phyloP scores from a whole-genome alignment of 2,888 invertebrate genomes.

The Sympetrum striolatum region DNA sequence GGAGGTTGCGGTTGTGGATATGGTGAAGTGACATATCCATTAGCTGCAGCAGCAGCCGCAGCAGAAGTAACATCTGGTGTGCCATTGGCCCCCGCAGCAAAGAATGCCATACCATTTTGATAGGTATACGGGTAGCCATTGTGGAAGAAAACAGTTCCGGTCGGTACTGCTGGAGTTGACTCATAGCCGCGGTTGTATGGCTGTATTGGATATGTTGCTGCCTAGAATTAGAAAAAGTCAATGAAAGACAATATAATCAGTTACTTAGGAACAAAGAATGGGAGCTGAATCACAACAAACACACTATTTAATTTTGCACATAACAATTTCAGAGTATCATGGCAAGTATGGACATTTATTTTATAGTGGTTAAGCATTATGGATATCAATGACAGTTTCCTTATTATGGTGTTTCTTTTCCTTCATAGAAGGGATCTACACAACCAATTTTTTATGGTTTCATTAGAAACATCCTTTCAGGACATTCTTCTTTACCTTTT shows the following conservation, averaged over 20 bases:
- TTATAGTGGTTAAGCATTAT: too few species aligned
- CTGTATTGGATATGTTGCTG: constrained; percentile 47
- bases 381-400: too few species aligned
- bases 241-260: neutral
- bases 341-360: too few species aligned
- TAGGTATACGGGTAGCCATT: constrained; percentile 62
- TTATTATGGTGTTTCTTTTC: too few species aligned
- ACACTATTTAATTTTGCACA: too few species aligned
- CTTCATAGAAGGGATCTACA: too few species aligned
- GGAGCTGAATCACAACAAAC: too few species aligned
- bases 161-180: constrained; percentile 62
- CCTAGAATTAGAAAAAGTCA: neutral
- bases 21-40: constrained; percentile 21
- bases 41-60: constrained; percentile 24
- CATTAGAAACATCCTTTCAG: too few species aligned
- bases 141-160: constrained; percentile 62
- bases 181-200: constrained; percentile 57
- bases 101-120: constrained; percentile 60
- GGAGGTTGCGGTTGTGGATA: constrained; percentile 18
- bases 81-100: constrained; percentile 48
- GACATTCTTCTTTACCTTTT: too few species aligned
- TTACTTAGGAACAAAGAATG: too few species aligned
- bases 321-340: too few species aligned
- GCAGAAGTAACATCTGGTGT: constrained; percentile 3
- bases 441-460: too few species aligned